A percentile compares a stretch with the other conserved stretches of the same genome.
Evolutionary conservation across 2,888 invertebrate genomes (phyloP).

Genomic region (Corbicula japonica): DNA sequence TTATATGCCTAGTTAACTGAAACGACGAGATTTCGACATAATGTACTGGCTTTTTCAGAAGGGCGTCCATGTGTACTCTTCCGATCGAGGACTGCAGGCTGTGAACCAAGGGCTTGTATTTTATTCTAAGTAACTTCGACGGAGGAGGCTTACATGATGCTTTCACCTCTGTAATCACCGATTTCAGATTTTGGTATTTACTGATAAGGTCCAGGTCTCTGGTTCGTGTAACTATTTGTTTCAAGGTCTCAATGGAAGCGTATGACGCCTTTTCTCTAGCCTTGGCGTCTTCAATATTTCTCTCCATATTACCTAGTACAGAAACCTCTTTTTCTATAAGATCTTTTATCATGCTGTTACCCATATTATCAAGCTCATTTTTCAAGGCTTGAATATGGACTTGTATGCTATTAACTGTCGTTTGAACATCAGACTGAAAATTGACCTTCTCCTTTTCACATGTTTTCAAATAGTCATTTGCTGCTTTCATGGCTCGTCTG

Average conservation of each 20-base stretch:
- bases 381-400: constrained; percentile 49
- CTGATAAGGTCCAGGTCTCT: constrained; percentile 58
- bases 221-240: constrained; percentile 43
- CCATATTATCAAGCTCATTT: constrained; percentile 50
- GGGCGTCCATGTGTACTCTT: constrained; percentile 39
- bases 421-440: constrained; percentile 37
- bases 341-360: constrained; percentile 44
- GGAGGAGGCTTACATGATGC: constrained; percentile 34
- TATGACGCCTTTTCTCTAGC: constrained; percentile 44
- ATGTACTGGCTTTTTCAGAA: constrained; percentile 39
- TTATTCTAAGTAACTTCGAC: constrained; percentile 35
- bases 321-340: constrained; percentile 43
- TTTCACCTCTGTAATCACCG: constrained; percentile 31
- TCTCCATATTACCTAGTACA: constrained; percentile 31
- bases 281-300: constrained; percentile 42
- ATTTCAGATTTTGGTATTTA: constrained; percentile 36
- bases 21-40: constrained; percentile 41
- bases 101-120: constrained; percentile 44
- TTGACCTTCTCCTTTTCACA: constrained; percentile 36
- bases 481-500: constrained; percentile 22
- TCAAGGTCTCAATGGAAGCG: constrained; percentile 40
- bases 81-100: constrained; percentile 34
- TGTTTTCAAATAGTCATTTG: constrained; percentile 39
- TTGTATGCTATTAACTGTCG: constrained; percentile 42
- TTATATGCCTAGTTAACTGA: constrained; percentile 44